phyloP scores from a whole-genome alignment of 2,113 vertebrate species.

The Edolisoma coerulescens region DNA sequence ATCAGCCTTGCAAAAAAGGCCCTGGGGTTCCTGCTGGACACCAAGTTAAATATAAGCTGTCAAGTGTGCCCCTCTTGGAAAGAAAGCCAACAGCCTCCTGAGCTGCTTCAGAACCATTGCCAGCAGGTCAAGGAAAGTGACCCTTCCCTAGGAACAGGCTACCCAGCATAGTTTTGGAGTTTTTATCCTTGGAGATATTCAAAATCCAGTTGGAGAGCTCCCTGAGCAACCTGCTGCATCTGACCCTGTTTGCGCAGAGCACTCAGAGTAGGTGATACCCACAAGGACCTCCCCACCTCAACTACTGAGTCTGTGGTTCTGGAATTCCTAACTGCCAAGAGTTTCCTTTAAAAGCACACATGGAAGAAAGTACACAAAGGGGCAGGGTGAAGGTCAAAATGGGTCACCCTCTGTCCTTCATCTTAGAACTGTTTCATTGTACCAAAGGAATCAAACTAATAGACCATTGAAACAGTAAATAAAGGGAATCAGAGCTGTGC shows the following conservation, averaged over 20 bases:
- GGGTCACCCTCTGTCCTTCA: not conserved
- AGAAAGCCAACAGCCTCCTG: not conserved
- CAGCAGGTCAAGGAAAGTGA: not conserved
- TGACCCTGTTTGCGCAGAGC: not conserved
- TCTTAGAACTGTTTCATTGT: not conserved
- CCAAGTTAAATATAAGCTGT: not conserved
- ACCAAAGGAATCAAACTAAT: not conserved
- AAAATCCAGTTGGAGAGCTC: not conserved
- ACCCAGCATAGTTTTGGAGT: not conserved
- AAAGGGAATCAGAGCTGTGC: not conserved
- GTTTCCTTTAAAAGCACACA: not conserved
- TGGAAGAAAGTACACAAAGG: not conserved
- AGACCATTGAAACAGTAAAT: not conserved
- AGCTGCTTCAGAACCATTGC: not conserved
- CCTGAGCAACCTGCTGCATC: not conserved
- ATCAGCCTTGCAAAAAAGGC: not conserved
- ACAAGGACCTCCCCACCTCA: not conserved
- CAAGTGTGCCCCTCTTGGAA: not conserved
- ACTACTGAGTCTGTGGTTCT: not conserved
- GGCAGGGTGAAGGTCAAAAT: not conserved
- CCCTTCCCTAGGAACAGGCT: not conserved
- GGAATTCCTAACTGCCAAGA: not conserved
- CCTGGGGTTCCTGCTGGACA: not conserved
- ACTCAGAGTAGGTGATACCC: not conserved
- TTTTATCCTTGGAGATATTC: not conserved